These are phyloP conservation scores for Oncorhynchus keta DNA, from an alignment of 2,113 vertebrate genomes.

Conservation along the genomic window DNA sequence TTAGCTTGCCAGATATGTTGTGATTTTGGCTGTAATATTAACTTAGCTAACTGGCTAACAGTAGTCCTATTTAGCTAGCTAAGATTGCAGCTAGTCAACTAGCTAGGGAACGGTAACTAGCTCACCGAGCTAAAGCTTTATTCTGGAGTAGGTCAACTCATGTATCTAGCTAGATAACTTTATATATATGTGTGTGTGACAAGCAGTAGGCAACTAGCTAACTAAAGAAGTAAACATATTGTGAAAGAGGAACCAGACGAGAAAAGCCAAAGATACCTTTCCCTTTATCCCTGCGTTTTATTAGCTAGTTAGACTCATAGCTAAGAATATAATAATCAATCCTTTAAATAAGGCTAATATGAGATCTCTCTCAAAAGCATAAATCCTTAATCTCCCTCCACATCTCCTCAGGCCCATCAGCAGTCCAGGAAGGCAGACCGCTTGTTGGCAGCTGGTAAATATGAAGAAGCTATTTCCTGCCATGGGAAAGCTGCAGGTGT, in stretches of 20 bases:
- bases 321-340: no score
- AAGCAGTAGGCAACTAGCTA: background rate
- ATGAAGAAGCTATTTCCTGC: constrained; percentile 94
- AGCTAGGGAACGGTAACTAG: background rate
- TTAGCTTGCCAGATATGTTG: no score
- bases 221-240: background rate
- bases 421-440: constrained; percentile 94
- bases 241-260: background rate
- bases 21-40: no score
- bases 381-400: no score
- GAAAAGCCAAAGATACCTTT: background rate
- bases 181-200: background rate
- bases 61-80: no score
- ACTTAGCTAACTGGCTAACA: background rate
- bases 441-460: constrained; percentile 86
- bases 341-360: no score
- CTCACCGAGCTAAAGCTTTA: background rate
- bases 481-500: constrained; percentile 90
- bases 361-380: no score
- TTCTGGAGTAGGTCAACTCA: no score
- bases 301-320: no score
- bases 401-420: constrained; percentile 87
- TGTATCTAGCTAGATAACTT: no score
- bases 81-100: background rate
- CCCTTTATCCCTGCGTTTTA: no score